Evolutionary conservation across 2,113 vertebrate species (phyloP), one percentile per base, ranked within the genome.

Genomic region (Lamprologus tigripictilis): DNA sequence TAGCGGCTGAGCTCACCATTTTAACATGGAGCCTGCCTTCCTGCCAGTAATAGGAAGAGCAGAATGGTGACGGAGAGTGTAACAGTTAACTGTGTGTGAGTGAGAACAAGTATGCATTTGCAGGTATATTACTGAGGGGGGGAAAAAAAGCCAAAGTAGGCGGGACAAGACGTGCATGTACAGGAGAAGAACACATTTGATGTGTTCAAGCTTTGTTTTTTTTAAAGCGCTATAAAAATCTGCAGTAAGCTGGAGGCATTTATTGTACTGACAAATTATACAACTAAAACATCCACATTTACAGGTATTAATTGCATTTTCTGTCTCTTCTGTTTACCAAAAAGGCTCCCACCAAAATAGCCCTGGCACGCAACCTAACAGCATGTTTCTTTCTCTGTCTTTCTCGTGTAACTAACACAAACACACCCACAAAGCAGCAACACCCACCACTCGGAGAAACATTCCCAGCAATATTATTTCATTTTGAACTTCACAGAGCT

Each of bases 401-500:
- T 87, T 78, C 49, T 86, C 47, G 1, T 85, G 83, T 81, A 83
- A 86, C 81, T 79, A 61, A 92, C 90, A 83, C 79, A 92, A 86
- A 91, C 47, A 92, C 82, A 88, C 68, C 80, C 86, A 42, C 87
- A 81, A 83, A 80, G 81, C 89, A n/a, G 80, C 54, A 45, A 85
- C 86, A 78, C 89, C 78, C 92, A 84, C 79, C 87, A 76, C 88
- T 89, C 73, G 84, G 45, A 79, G 68, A 87, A 92, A 87, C 88
- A 90, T 84, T 80, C 66, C 78, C 61, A 23, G 82, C 19, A 63
- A 93, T 91, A 90, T 88, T 47, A 92, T 94, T 95, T 91, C 91
- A 93, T 96, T 95, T 94, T 96, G 90, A 95, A 96, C 95, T 94
- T 96, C 95, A 96, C 92, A 96, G 95, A 95, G 95, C 92, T 96